A percentile compares a stretch with the other conserved stretches of the same genome.
These are phyloP conservation scores for Batillaria attramentaria DNA, from an alignment of 1,140 invertebrate genomes.

Conservation along the genomic window DNA sequence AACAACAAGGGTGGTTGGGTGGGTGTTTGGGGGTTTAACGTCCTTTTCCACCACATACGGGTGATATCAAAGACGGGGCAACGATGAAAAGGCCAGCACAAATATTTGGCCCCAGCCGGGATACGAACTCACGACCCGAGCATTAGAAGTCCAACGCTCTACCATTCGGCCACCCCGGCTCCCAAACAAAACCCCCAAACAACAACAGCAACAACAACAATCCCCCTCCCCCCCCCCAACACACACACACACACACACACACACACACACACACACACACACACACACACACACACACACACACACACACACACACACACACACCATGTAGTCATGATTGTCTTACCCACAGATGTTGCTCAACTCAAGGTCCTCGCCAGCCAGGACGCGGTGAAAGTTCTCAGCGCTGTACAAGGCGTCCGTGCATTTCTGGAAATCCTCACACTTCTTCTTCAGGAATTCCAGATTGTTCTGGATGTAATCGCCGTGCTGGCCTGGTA, in stretches of 20 bases:
- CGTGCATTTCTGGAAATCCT: conserved; percentile 9
- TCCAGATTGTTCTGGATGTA: too few relatives aligned
- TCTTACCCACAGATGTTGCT: neutral
- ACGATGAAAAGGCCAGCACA: too few relatives aligned
- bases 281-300: neutral
- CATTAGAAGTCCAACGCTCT: neutral
- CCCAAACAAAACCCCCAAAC: too few relatives aligned
- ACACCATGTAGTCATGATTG: neutral
- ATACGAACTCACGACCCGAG: neutral
- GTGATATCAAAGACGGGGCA: too few relatives aligned
- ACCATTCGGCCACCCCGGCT: too few relatives aligned
- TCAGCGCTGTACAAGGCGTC: neutral
- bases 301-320: too few relatives aligned
- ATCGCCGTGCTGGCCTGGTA: too few relatives aligned
- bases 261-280: conserved; percentile 5
- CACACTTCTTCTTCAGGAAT: neutral
- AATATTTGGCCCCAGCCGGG: too few relatives aligned
- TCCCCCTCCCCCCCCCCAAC: neutral
- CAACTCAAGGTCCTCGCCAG: neutral
- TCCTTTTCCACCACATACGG: too few relatives aligned
- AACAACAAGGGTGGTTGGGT: too few relatives aligned
- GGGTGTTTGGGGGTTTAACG: too few relatives aligned
- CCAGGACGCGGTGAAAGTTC: neutral
- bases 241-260: neutral
- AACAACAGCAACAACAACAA: too few relatives aligned